Base-by-base conservation (phyloP, 2,113 vertebrate species). In the Fregata magnificens region DNA sequence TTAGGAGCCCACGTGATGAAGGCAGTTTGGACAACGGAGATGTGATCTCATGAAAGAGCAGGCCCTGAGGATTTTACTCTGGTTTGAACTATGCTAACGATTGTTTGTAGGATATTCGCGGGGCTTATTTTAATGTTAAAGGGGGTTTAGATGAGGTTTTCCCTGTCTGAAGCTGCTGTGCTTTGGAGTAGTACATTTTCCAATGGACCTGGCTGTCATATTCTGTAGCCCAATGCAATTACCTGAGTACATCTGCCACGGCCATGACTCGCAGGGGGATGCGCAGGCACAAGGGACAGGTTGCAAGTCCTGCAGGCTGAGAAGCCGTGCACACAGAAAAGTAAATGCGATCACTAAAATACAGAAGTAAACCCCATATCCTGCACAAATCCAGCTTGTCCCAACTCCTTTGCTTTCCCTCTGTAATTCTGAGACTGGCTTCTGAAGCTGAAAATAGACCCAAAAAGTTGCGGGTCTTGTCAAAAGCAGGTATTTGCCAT, bases 1-100 rank as follows among this genome's bases (percentile, higher is more conserved):
- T 96, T 94, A 66, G 72, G 49, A 86, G 74, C 82, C 90, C 90
- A 93, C 3, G 44, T 93, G 90, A 93, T 92, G 87, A 87, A 77
- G 90, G 74, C 83, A 89, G 36, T 87, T 96, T 93, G 92, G 86
- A 77, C 88, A 95, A 47, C 11, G 1, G 53, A 44, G 66, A 85
- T 69, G 78, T 90, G 92, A 90, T 86, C 78, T 92, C 67, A 52
- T 65, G 13, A 77, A 92, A 66, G 87, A 86, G 78, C 82, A 36
- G 36, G 32, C 93, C 52, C 56, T 79, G 79, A 95, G 84, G 90
- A 94, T 80, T 97, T 95, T 85, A 20, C 55, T 85, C 44, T 73
- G 59, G 80, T 96, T 73, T 92, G 82, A 94, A 49, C 78, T 94
- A 15, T 17, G 20, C 87, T 94, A 69, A 53, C 1, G 0, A 80